These are phyloP conservation scores for Nephrocerus scutellatus DNA, from an alignment of 2,888 invertebrate species.

Conservation along the genomic window DNA sequence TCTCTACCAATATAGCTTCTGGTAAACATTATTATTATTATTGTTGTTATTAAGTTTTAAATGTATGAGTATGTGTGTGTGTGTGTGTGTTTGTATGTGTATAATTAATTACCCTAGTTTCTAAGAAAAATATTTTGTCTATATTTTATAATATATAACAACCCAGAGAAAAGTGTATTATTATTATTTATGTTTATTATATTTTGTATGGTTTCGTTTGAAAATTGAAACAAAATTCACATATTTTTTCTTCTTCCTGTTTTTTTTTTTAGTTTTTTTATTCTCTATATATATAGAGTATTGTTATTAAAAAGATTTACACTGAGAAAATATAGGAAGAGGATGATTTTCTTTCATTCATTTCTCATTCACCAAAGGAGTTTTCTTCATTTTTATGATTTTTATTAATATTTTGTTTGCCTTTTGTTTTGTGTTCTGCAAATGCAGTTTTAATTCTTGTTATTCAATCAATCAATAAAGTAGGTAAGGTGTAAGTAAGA, in stretches of 20 bases:
- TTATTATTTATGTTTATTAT: slow-evolving; percentile 14
- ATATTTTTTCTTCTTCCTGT: slow-evolving; percentile 19
- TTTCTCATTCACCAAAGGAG: neutral
- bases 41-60: no score
- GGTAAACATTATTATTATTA: no score
- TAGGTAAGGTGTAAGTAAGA: slow-evolving; percentile 4
- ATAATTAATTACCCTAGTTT: neutral
- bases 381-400: slow-evolving; percentile 7
- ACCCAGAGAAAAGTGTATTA: slow-evolving; percentile 16
- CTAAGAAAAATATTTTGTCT: slow-evolving; percentile 2
- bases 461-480: no score
- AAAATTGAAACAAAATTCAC: slow-evolving; percentile 20
- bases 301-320: slow-evolving; percentile 27
- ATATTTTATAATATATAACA: slow-evolving; percentile 5
- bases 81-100: no score
- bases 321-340: slow-evolving; percentile 47
- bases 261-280: slow-evolving; percentile 16
- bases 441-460: slow-evolving; percentile 1
- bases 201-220: slow-evolving; percentile 18
- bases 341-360: slow-evolving; percentile 26
- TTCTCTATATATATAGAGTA: slow-evolving; percentile 1
- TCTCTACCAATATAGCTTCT: slow-evolving; percentile 8
- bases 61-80: slow-evolving; percentile 5
- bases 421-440: neutral
- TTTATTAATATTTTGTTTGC: slow-evolving; percentile 12